These are phyloP conservation scores for Epicampocera succincta DNA, from an alignment of 2,888 invertebrate species.

Conservation along the genomic window DNA sequence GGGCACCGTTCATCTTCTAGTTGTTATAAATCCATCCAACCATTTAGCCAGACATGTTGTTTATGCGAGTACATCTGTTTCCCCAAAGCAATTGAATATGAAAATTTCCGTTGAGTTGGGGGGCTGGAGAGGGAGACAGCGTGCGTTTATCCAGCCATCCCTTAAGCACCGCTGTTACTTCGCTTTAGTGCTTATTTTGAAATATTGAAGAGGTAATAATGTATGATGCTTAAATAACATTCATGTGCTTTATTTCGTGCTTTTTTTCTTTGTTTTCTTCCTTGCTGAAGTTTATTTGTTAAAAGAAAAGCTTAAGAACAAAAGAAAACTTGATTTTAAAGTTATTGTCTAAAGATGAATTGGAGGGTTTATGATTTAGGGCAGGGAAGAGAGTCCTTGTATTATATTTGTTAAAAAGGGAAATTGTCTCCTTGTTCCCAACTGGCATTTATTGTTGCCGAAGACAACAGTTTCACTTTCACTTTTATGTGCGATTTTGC, in stretches of 20 bases:
- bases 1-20: slow-evolving; percentile 16
- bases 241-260: slow-evolving; percentile 37
- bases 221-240: slow-evolving; percentile 53
- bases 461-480: slow-evolving; percentile 26
- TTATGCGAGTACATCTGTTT: slow-evolving; percentile 60
- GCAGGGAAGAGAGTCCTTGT: background rate
- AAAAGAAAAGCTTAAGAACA: background rate
- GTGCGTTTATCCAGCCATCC: slow-evolving; percentile 7
- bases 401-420: slow-evolving; percentile 10
- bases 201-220: slow-evolving; percentile 63
- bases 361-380: slow-evolving; percentile 25
- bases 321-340: slow-evolving; percentile 21
- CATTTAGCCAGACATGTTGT: slow-evolving; percentile 46
- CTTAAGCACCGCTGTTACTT: slow-evolving; percentile 14
- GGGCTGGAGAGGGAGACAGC: background rate
- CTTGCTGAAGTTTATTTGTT: background rate
- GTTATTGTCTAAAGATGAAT: slow-evolving; percentile 12
- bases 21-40: slow-evolving; percentile 54
- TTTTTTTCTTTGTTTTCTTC: slow-evolving; percentile 14
- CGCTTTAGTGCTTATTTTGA: slow-evolving; percentile 44
- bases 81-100: slow-evolving; percentile 47
- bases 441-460: slow-evolving; percentile 60
- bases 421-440: slow-evolving; percentile 55
- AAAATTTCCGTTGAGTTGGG: background rate
- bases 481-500: slow-evolving; percentile 1